phyloP scores from a whole-genome alignment of 1,140 invertebrate species.

The Reticulitermes speratus region DNA sequence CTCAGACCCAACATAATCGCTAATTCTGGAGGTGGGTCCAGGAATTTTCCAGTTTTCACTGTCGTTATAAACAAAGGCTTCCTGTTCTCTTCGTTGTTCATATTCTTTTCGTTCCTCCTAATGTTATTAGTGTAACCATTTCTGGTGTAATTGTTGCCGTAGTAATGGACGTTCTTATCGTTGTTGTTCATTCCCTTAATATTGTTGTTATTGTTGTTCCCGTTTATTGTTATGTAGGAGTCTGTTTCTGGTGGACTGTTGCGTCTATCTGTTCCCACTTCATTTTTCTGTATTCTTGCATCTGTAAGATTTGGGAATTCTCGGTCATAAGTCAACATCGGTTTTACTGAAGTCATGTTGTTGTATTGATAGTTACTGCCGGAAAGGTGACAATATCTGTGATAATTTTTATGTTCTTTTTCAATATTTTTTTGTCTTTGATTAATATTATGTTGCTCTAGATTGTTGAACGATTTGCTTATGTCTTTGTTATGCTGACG shows the following conservation, averaged over 20 bases:
- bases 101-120: neutral
- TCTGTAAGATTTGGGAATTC: neutral
- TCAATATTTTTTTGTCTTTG: neutral
- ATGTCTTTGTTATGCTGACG: neutral
- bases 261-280: neutral
- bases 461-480: neutral
- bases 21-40: slow-evolving; percentile 72
- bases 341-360: neutral
- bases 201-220: slow-evolving; percentile 28
- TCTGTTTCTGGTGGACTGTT: neutral
- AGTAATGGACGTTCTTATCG: slow-evolving; percentile 16
- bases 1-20: slow-evolving; percentile 62
- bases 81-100: slow-evolving; percentile 46
- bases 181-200: neutral
- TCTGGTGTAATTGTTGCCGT: neutral
- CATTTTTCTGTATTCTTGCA: neutral
- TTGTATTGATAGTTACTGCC: neutral
- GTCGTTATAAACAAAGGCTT: slow-evolving; percentile 70
- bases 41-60: slow-evolving; percentile 72
- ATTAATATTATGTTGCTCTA: neutral
- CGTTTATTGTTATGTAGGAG: neutral
- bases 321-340: neutral
- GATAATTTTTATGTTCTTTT: neutral
- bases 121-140: neutral
- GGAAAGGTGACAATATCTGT: neutral